phyloP scores from a whole-genome alignment of 2,797 vertebrate species.

The Myotis daubentonii region DNA sequence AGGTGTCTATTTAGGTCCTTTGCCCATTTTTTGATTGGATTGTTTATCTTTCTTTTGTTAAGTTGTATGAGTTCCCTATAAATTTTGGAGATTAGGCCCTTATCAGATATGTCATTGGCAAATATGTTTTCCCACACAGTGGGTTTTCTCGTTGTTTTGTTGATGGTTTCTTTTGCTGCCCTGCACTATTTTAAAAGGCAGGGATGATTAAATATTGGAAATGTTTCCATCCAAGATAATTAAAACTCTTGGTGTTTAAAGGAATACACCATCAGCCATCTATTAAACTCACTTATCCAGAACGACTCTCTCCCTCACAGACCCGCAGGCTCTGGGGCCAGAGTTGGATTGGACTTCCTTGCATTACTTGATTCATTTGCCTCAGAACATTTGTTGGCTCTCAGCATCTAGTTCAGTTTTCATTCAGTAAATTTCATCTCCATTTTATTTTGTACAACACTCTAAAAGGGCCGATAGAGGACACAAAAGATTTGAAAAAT shows the following conservation, averaged over 20 bases:
- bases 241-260: slow-evolving; percentile 67
- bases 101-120: too few species aligned
- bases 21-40: too few species aligned
- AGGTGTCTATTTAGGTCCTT: too few species aligned
- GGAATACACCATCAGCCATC: slow-evolving; percentile 57
- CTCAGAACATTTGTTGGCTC: slow-evolving; percentile 64
- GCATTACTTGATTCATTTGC: slow-evolving; percentile 55
- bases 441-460: slow-evolving; percentile 19
- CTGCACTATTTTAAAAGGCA: slow-evolving; percentile 57
- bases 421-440: slow-evolving; percentile 63
- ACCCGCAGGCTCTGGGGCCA: slow-evolving; percentile 5
- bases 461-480: neutral
- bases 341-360: slow-evolving; percentile 56
- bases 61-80: too few species aligned
- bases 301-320: neutral
- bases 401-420: slow-evolving; percentile 48
- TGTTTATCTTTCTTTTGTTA: too few species aligned
- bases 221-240: slow-evolving; percentile 63
- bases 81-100: too few species aligned
- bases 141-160: too few species aligned
- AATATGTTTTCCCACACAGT: too few species aligned
- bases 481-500: slow-evolving; percentile 26
- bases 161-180: too few species aligned
- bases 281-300: slow-evolving; percentile 70
- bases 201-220: slow-evolving; percentile 46